Percentiles rank a stretch among this genome's conserved stretches.
These are phyloP conservation scores for Polypterus bichir DNA, from an alignment of 2,113 vertebrate species.

Conservation along the genomic window DNA sequence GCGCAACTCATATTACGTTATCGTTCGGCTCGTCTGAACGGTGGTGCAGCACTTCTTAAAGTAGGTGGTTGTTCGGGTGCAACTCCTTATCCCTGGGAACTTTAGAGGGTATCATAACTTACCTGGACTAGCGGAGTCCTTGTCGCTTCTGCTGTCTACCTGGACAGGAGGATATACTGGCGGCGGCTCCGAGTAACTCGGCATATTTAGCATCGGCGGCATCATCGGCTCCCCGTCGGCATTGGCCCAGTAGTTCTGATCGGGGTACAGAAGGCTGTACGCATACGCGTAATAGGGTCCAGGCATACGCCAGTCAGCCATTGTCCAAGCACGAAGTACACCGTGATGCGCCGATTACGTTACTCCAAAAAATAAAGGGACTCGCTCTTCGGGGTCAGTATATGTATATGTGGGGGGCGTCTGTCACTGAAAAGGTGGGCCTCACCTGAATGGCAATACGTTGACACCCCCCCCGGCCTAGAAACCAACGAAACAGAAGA, in stretches of 20 bases:
- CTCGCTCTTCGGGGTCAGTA: neutral
- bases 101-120: neutral
- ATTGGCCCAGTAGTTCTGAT: neutral
- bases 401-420: neutral
- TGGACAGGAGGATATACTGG: neutral
- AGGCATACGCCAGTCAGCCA: conserved; percentile 49
- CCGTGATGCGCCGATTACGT: neutral
- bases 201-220: no score
- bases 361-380: neutral
- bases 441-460: neutral
- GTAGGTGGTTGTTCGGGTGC: no score
- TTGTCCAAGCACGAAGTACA: conserved; percentile 6
- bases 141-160: neutral
- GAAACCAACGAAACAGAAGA: neutral
- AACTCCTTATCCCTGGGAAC: no score
- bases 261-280: conserved; percentile 40
- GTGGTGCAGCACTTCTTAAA: no score
- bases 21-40: no score
- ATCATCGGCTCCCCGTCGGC: no score
- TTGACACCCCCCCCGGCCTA: neutral
- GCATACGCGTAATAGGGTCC: conserved; percentile 48
- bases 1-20: no score
- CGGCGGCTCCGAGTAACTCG: neutral
- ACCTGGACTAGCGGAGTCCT: neutral
- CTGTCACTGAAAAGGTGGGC: neutral